Base-by-base conservation (phyloP, 2,113 vertebrate genomes). In the Microtus oregoni region DNA sequence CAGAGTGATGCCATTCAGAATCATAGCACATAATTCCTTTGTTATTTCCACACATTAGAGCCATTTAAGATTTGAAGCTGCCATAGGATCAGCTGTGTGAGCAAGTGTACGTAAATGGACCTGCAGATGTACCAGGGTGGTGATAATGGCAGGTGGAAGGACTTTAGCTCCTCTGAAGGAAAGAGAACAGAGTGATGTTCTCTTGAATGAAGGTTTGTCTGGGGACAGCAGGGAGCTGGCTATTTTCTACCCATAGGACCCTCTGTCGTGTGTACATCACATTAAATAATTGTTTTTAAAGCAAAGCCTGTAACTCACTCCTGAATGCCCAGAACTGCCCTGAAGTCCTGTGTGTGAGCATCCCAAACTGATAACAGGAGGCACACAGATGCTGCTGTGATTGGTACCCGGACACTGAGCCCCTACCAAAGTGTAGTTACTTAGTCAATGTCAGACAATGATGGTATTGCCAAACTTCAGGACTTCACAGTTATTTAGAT, bases 1-100 rank as follows among this genome's bases (percentile, higher is more conserved):
- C 35, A 73, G 52, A 92, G 89, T 92, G 78, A 81, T 1, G 9
- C 47, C 68, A 55, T 78, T 92, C 13, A 73, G 44, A 97, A 96
- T 73, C 61, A 55, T 52, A 92, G 77, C 47, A 90, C 78, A 63
- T 20, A 41, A 22, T 95, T 92, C 61, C 32, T 76, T 94, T 79
- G n/a, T 68, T 87, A 78, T 41, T 87, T 81, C 14, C 22, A 47
- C 58, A 65, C 76, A 61, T 87, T 44, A 96, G 65, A 92, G 41
- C 55, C 41, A 10, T 19, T 61, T 63, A 30, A 86, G 50, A 67
- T 73, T 90, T 88, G 87, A 93, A 93, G 81, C 9, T 67, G 70
- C 28, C 86, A 2, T 72, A 67, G 89, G 67, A 14, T 94, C 58
- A 28, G 4, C 70, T 65, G 10, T 32, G 7, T 86, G 63, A 79